phyloP scores from a whole-genome alignment of 2,888 invertebrate genomes.

The Byasa hedistus region DNA sequence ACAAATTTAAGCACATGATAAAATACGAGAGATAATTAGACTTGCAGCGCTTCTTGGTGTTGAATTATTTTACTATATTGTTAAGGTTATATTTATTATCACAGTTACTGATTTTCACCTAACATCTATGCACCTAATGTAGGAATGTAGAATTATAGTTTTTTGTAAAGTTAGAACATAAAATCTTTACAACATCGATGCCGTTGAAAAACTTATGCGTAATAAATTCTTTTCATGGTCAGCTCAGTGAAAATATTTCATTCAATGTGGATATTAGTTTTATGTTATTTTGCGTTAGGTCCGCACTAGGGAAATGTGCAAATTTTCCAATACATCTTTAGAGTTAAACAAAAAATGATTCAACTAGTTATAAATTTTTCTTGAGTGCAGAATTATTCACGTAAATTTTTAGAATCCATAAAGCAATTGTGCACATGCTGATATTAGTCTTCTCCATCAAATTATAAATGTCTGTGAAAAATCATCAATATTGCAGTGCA shows the following conservation, averaged over 20 bases:
- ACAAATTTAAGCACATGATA: neutral
- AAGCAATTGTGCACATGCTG: neutral
- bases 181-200: conserved; percentile 24
- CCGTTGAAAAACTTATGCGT: conserved; percentile 27
- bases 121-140: too few relatives aligned
- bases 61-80: too few relatives aligned
- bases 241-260: conserved; percentile 29
- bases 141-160: neutral
- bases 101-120: too few relatives aligned
- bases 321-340: conserved; percentile 23
- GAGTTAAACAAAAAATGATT: conserved; percentile 21
- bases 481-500: too few relatives aligned
- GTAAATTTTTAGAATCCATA: conserved; percentile 17
- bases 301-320: conserved; percentile 9
- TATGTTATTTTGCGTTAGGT: conserved; percentile 21
- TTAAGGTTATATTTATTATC: too few relatives aligned
- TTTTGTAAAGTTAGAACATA: conserved; percentile 17
- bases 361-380: conserved; percentile 23
- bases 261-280: conserved; percentile 26
- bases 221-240: conserved; percentile 29
- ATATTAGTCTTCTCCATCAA: too few relatives aligned
- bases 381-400: conserved; percentile 17
- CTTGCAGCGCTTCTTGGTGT: too few relatives aligned
- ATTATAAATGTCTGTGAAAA: too few relatives aligned
- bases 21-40: too few relatives aligned